Conservation (phyloP, 2,888 invertebrate species). For the Nephrotoma appendiculata region DNA sequence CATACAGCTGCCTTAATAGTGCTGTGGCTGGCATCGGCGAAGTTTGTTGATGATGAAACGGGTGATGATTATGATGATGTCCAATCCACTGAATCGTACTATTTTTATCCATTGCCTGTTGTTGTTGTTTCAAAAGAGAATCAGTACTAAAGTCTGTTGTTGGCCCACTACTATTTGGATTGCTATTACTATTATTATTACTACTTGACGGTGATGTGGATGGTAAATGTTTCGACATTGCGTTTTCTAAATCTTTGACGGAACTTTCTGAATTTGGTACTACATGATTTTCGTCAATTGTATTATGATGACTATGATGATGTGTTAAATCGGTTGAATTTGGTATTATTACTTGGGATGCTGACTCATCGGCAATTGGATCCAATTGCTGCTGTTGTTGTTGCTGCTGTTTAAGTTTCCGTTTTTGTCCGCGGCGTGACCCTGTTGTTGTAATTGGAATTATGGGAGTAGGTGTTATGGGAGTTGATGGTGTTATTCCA, state of each 20-base stretch:
- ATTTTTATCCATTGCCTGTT: slow-evolving; percentile 25
- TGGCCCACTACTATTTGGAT: slow-evolving; percentile 39
- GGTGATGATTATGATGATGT: slow-evolving; percentile 47
- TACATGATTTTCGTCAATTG: neutral
- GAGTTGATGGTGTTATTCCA: slow-evolving; percentile 28
- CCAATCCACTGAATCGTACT: slow-evolving; percentile 91
- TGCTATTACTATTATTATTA: slow-evolving; percentile 17
- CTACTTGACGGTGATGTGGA: slow-evolving; percentile 29
- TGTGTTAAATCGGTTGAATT: neutral
- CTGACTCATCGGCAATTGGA: neutral
- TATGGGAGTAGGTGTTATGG: slow-evolving; percentile 17
- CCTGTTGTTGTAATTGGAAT: slow-evolving; percentile 14
- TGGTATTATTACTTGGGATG: slow-evolving; percentile 15
- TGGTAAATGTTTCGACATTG: slow-evolving; percentile 90
- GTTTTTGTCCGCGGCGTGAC: slow-evolving; percentile 40
- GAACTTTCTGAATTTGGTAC: slow-evolving; percentile 28
- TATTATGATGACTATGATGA: neutral
- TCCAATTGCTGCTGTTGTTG: slow-evolving; percentile 9
- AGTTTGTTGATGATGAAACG: slow-evolving; percentile 35
- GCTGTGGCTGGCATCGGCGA: slow-evolving; percentile 72
- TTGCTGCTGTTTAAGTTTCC: slow-evolving; percentile 38
- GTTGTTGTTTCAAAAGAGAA: slow-evolving; percentile 58
- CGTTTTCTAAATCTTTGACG: slow-evolving; percentile 86
- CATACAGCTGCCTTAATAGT: slow-evolving; percentile 75
- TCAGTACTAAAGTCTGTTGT: slow-evolving; percentile 82